Percentiles rank a stretch among this genome's conserved stretches.
Conservation (phyloP, 1,140 invertebrate genomes). For the Lasaia peninsularis region DNA sequence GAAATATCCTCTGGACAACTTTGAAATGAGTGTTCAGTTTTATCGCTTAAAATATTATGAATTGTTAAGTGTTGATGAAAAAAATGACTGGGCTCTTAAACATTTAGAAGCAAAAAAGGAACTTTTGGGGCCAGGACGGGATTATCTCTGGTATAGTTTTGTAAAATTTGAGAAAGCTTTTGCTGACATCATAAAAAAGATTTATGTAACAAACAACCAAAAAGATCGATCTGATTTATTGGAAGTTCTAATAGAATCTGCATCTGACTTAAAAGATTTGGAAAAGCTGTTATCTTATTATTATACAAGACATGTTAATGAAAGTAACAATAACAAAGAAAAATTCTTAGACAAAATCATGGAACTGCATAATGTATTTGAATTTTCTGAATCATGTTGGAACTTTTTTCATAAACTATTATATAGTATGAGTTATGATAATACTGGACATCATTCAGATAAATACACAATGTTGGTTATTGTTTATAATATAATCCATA, state of each 20-base stretch:
- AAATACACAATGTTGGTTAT: conserved; percentile 31
- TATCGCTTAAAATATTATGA: conserved; percentile 36
- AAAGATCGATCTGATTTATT: conserved; percentile 32
- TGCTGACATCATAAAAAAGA: conserved; percentile 38
- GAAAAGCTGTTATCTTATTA: conserved; percentile 43
- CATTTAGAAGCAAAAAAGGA: conserved; percentile 39
- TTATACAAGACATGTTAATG: conserved; percentile 48
- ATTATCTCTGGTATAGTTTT: conserved; percentile 50
- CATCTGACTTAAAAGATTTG: conserved; percentile 34
- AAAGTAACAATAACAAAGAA: conserved; percentile 36
- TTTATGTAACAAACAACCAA: conserved; percentile 29
- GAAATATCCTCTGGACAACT: conserved; percentile 38
- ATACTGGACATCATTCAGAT: conserved; percentile 19
- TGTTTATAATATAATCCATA: conserved; percentile 39
- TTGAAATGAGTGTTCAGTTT: conserved; percentile 44
- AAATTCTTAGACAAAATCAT: conserved; percentile 38
- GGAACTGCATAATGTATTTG: conserved; percentile 36
- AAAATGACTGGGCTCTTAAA: conserved; percentile 44
- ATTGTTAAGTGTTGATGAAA: conserved; percentile 39
- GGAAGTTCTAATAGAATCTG: conserved; percentile 37
- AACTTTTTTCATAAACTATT: conserved; percentile 43
- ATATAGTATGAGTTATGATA: conserved; percentile 39
- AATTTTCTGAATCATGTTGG: conserved; percentile 45
- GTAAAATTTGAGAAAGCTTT: conserved; percentile 44
- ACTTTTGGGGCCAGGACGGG: conserved; percentile 31